phyloP scores from a whole-genome alignment of 2,888 invertebrate species.

The Perizoma affinitatum region DNA sequence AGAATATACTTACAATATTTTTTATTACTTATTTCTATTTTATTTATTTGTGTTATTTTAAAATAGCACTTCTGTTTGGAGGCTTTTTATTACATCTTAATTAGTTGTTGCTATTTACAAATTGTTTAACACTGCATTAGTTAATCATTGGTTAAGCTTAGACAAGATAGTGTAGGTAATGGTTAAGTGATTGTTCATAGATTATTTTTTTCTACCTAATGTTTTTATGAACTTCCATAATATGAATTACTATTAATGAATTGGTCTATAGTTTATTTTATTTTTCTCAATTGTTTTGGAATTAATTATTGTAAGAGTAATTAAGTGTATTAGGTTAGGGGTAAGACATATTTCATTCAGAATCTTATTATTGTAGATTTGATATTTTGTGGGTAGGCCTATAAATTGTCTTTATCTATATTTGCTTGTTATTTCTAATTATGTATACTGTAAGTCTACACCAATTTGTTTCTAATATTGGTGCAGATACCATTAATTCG shows the following conservation, averaged over 20 bases:
- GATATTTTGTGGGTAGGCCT: constrained; percentile 33
- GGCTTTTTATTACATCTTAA: constrained; percentile 64
- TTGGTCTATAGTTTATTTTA: constrained; percentile 34
- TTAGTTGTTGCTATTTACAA: constrained; percentile 79
- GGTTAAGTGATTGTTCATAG: constrained; percentile 36
- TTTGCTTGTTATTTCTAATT: constrained; percentile 23
- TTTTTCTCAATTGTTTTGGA: constrained; percentile 31
- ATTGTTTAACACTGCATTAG: constrained; percentile 69
- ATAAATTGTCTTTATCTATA: constrained; percentile 19
- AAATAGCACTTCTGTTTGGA: constrained; percentile 66
- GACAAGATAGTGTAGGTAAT: constrained; percentile 39
- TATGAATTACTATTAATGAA: constrained; percentile 31
- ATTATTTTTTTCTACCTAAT: constrained; percentile 30
- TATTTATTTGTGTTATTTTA: constrained; percentile 64
- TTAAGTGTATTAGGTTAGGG: constrained; percentile 24
- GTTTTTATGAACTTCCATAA: constrained; percentile 23
- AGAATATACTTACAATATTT: constrained; percentile 40
- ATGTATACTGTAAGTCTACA: constrained; percentile 20
- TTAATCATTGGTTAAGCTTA: constrained; percentile 55
- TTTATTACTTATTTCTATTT: constrained; percentile 59
- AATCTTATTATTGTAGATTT: constrained; percentile 39
- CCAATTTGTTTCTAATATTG: constrained; percentile 19
- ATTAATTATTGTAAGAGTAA: constrained; percentile 31
- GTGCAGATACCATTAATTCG: constrained; percentile 21
- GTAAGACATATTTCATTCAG: constrained; percentile 25